Base-by-base conservation (phyloP, 2,888 invertebrate species). In the Melipona beecheii region DNA sequence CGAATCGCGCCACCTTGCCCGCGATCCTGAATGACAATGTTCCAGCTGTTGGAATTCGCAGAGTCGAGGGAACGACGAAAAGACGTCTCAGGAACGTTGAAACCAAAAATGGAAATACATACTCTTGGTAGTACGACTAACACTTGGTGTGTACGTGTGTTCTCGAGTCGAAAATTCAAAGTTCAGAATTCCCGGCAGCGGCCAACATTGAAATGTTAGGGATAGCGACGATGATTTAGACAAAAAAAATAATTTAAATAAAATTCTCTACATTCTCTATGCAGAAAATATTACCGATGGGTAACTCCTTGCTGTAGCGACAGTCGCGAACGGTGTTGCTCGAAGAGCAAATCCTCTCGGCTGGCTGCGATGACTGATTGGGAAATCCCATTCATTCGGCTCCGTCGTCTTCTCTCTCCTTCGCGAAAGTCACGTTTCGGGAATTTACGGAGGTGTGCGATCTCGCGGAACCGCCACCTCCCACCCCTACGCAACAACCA, bases 391-490 rank as follows among this genome's bases (percentile, higher is more conserved):
- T 84, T 86, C 81, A 75, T 79, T 72, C 64, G 5, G 65, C n/a
- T 50, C 68, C 70, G 62, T 73, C 72, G 70, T 75, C 68, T 54
- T 54, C 31, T 17, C 75, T 21, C 60, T 31, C 19, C 66, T n/a
- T 54, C 68, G 58, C 84, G 84, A 84, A 84, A 86, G 86, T 86
- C 86, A 86, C 86, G 83, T 74, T 86, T 74, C 73, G 86, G 64
- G 85, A 86, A 86, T 86, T 86, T 81, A 76, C 85, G 85, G 85
- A 86, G 85, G 85, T 84, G 85, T 84, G 78, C 70, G 52, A 24
- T 27, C 49, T 75, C 81, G 73, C 81, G 76, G 69, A 81, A 78
- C 52, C 69, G 17, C n/a, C 11, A 65, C 54, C 43, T 78, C 62
- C 78, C 69, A 31, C 21, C 52, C 54, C 50, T 31, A 4, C 15